These are phyloP conservation scores for Oikopleura vanhoeffeni DNA, from an alignment of 23 tunicate species.

Conservation along the genomic window DNA sequence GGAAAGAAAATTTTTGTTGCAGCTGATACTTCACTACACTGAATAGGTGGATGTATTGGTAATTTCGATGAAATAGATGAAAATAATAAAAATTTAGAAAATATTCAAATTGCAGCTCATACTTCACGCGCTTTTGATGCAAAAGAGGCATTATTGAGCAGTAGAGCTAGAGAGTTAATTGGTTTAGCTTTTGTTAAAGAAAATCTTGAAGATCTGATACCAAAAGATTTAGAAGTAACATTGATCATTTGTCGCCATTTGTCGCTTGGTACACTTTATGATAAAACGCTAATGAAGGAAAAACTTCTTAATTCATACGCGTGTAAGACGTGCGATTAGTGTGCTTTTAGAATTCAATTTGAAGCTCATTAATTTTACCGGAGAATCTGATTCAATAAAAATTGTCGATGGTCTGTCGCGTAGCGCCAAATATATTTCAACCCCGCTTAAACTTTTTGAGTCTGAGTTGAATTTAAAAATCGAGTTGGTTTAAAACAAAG, in stretches of 20 bases:
- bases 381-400: not conserved
- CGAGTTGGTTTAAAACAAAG: not conserved
- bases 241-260: not conserved
- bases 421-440: not conserved
- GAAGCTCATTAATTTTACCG: not conserved
- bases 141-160: not conserved
- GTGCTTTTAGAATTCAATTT: not conserved
- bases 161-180: not conserved
- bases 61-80: not conserved
- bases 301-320: not conserved
- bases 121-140: not conserved
- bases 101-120: not conserved
- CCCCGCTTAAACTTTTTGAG: not conserved
- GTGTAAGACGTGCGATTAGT: not conserved
- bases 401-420: not conserved
- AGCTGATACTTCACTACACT: not conserved
- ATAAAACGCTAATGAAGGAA: not conserved
- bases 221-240: not conserved
- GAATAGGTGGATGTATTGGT: not conserved
- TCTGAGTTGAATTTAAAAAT: not conserved
- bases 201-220: not conserved
- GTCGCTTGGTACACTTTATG: not conserved
- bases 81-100: no score
- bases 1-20: not conserved
- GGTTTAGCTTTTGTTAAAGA: not conserved